Percentiles rank a stretch among this genome's conserved stretches.
phyloP scores from a whole-genome alignment of 2,888 invertebrate species.

The Tipula unca region DNA sequence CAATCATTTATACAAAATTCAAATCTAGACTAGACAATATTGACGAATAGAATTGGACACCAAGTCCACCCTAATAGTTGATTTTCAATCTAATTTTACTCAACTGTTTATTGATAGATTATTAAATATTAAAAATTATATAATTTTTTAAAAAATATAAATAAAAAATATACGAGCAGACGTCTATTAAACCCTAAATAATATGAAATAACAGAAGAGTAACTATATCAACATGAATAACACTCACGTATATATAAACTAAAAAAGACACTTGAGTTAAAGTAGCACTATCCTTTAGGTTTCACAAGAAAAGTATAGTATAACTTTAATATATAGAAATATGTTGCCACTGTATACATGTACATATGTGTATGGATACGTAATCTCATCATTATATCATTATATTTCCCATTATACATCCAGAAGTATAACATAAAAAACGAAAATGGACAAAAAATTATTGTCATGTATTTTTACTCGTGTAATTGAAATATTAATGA shows the following conservation, averaged over 20 bases:
- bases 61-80: too few species aligned
- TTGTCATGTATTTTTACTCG: background rate
- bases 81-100: too few species aligned
- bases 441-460: background rate
- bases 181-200: background rate
- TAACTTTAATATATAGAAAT: background rate
- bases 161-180: too few species aligned
- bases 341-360: background rate
- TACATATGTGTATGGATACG: background rate
- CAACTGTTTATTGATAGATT: too few species aligned
- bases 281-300: background rate
- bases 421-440: background rate
- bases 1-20: too few species aligned
- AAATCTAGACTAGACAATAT: too few species aligned
- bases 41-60: too few species aligned
- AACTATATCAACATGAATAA: background rate
- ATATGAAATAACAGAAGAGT: background rate
- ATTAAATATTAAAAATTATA: too few species aligned
- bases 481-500: background rate
- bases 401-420: background rate
- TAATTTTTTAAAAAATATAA: too few species aligned
- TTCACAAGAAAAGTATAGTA: background rate
- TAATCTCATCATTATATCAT: background rate
- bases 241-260: background rate
- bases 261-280: background rate